phyloP scores from a whole-genome alignment of 2,888 invertebrate genomes.

The Prosopocoilus inquinatus region DNA sequence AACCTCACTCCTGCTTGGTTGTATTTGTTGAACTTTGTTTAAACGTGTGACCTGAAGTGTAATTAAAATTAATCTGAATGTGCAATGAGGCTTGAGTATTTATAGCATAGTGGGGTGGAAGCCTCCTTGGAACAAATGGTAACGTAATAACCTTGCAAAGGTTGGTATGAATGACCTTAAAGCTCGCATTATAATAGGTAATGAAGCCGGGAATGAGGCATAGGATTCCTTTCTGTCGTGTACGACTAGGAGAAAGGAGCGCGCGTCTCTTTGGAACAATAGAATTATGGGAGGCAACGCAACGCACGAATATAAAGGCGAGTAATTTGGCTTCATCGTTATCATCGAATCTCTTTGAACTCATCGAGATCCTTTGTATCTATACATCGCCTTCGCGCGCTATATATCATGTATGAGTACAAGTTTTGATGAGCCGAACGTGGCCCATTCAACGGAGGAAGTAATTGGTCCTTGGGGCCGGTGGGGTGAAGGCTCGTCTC shows the following conservation, averaged over 20 bases:
- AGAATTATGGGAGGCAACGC: conserved; percentile 7
- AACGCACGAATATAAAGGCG: conserved; percentile 35
- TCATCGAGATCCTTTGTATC: conserved; percentile 35
- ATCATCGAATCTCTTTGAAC: conserved; percentile 45
- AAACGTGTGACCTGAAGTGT: no score
- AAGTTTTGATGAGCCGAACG: conserved; percentile 33
- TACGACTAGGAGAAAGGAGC: not conserved
- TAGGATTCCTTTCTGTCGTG: conserved; percentile 1
- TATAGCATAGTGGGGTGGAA: no score
- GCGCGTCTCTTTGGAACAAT: conserved; percentile 15
- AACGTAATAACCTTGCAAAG: conserved; percentile 12
- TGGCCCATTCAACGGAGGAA: conserved; percentile 20
- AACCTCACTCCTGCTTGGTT: no score
- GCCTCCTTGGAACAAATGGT: conserved; percentile 3
- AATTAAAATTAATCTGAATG: no score
- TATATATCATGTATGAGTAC: conserved; percentile 32
- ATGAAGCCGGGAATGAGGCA: conserved; percentile 12
- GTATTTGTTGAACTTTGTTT: no score
- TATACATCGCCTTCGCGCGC: conserved; percentile 20
- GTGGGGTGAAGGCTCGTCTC: conserved; percentile 10
- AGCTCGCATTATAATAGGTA: conserved; percentile 18
- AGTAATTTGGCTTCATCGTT: conserved; percentile 45
- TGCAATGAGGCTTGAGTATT: no score
- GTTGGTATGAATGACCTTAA: conserved; percentile 12
- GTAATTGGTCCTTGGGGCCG: conserved; percentile 31